Evolutionary conservation across 2,113 vertebrate genomes (phyloP).

Genomic region (Tautogolabrus adspersus): DNA sequence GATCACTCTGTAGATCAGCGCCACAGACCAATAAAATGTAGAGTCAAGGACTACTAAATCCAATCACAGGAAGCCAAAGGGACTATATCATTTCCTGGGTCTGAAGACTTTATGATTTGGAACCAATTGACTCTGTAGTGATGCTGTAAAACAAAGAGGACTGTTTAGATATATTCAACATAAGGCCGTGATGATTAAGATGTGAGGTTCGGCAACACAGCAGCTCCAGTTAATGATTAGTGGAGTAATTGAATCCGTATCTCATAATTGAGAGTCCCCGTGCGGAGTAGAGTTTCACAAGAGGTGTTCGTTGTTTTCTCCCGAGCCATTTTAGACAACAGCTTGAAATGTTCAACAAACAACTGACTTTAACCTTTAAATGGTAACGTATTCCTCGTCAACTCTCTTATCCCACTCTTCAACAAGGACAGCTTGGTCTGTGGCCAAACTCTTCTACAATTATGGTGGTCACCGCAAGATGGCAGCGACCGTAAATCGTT

Average conservation of each 20-base stretch:
- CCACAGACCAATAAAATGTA: constrained; percentile 67
- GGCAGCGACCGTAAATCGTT: too few species aligned
- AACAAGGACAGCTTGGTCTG: too few species aligned
- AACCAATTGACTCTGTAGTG: constrained; percentile 72
- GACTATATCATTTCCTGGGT: constrained; percentile 63
- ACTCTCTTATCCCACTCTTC: too few species aligned
- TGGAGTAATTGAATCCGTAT: constrained; percentile 38
- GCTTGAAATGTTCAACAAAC: constrained; percentile 33
- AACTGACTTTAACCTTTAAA: constrained; percentile 10
- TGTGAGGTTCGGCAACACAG: constrained; percentile 44
- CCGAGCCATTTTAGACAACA: background rate
- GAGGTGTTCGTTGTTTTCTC: constrained; percentile 38
- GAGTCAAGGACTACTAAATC: constrained; percentile 76
- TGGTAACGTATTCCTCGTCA: background rate
- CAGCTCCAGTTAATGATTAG: constrained; percentile 46
- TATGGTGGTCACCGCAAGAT: too few species aligned
- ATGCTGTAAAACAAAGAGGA: constrained; percentile 73
- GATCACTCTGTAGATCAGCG: constrained; percentile 68
- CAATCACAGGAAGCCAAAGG: constrained; percentile 64
- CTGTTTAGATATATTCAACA: constrained; percentile 62
- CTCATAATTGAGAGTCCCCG: constrained; percentile 28
- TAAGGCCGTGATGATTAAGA: constrained; percentile 54
- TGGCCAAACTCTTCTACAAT: too few species aligned
- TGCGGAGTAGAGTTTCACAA: constrained; percentile 20
- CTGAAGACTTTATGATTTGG: constrained; percentile 78